Base-by-base conservation (phyloP, 53 echinoderm and acorn worm species). In the Stichopus horrens region DNA sequence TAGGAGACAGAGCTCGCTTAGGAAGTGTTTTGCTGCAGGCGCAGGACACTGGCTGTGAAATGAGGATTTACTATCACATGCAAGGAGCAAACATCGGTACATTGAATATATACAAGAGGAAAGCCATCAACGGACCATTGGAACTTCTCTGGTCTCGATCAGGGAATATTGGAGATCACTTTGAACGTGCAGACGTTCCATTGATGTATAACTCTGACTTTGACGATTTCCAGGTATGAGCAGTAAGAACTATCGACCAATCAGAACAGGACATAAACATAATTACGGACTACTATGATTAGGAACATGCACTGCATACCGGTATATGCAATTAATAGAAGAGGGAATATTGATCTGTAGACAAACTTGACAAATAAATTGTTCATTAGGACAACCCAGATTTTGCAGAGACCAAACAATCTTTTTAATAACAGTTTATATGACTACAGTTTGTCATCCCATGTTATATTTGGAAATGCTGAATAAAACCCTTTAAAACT, bases 11-110 rank as follows among this genome's bases (percentile, higher is more conserved):
- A 23, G 96, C 96, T 51, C 90, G 96, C 8, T 75, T 96, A 1
- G 94, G 94, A 5, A 94, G 94, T 83, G 83, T 56, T 58, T 83
- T 77, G 52, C 58, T 91, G 74, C 88, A 57, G 0, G 88, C 92
- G 7, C 74, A 91, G 0, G 88, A 58, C 5, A 65, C 88, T 4
- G 89, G 23, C 37, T 88, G 90, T 57, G 88, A 96, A 92, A 88
- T 96, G 6, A 91, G 94, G 7, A 93, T 96, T 71, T 96, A 96
- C 59, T 96, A 96, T 80, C 96, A 96, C 75, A 93, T 96, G 96
- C 92, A 81, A 76, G 96, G 96, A 19, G 83, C 76, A 8, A 89
- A 92, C 79, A 92, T 93, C 1, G 94, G 93, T 80, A 87, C 90
- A 18, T 74, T 96, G 71, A 96, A 90, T n/a, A 92, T 94, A 0